A percentile compares a stretch with the other conserved stretches of the same genome.
Evolutionary conservation across 35 echinoderm and acorn worm species (phyloP).

Genomic region (Hemicentrotus pulcherrimus): DNA sequence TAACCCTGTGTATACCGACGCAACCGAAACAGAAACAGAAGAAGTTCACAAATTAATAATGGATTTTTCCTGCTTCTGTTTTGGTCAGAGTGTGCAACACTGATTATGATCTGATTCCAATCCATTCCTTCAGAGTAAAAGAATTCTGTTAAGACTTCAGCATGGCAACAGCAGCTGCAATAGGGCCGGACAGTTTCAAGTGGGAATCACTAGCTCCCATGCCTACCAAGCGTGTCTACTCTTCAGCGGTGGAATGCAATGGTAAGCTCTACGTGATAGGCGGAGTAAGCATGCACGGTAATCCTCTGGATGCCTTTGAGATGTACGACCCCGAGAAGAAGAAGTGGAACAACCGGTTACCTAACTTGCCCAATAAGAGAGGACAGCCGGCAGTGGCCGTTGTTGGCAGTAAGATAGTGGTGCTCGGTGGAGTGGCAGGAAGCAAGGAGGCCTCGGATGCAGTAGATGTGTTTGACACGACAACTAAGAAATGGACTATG

Average conservation of each 20-base stretch:
- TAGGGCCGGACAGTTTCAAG: constrained; percentile 36
- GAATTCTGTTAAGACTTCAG: background rate
- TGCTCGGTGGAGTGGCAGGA: constrained; percentile 68
- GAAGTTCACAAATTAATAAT: no score
- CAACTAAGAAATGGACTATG: constrained; percentile 67
- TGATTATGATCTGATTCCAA: background rate
- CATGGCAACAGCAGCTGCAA: constrained; percentile 50
- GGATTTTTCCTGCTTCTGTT: no score
- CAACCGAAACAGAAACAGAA: no score
- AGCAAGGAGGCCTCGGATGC: constrained; percentile 64
- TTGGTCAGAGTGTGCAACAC: background rate
- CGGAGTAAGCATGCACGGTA: constrained; percentile 63
- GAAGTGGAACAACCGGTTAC: constrained; percentile 72
- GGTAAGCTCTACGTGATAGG: constrained; percentile 74
- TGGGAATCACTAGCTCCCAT: constrained; percentile 72
- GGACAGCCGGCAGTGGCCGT: constrained; percentile 71
- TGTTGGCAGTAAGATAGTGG: constrained; percentile 58
- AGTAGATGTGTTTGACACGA: constrained; percentile 73
- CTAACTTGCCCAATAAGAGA: constrained; percentile 65
- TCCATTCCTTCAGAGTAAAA: background rate
- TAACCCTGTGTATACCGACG: no score
- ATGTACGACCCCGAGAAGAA: constrained; percentile 75
- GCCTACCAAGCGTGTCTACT: constrained; percentile 70
- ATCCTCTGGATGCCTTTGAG: constrained; percentile 72
- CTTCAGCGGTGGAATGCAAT: constrained; percentile 61